These are phyloP conservation scores for Acanthopagrus latus DNA, from an alignment of 2,797 vertebrate genomes.

Conservation along the genomic window DNA sequence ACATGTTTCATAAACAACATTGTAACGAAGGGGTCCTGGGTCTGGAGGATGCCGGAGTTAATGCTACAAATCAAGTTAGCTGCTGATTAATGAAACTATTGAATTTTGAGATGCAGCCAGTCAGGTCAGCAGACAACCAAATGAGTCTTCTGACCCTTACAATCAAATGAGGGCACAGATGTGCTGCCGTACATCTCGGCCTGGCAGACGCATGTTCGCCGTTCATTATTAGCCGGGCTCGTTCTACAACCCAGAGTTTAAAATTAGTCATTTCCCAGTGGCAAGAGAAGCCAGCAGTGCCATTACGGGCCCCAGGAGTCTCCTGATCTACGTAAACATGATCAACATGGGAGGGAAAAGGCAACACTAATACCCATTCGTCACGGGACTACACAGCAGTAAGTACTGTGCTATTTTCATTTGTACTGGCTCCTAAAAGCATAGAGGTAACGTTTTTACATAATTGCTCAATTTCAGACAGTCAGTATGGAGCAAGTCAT, in stretches of 20 bases:
- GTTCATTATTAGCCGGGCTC: conserved; percentile 59
- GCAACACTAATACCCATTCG: conserved; percentile 33
- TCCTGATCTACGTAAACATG: conserved; percentile 60
- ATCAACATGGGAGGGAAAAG: conserved; percentile 33
- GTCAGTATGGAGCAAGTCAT: neutral
- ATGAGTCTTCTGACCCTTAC: conserved; percentile 34
- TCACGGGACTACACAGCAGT: conserved; percentile 17
- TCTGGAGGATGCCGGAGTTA: conserved; percentile 9
- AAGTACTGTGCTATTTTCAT: conserved; percentile 15
- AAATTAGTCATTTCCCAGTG: conserved; percentile 64
- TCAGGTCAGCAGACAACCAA: conserved; percentile 60
- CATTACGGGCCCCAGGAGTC: conserved; percentile 62
- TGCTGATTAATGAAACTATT: conserved; percentile 4
- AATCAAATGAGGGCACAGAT: conserved; percentile 57
- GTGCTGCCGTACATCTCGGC: conserved; percentile 23
- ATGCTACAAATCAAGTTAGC: conserved; percentile 36
- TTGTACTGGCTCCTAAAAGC: conserved; percentile 3
- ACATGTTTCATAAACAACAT: conserved; percentile 17
- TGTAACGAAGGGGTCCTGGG: neutral
- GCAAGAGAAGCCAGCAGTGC: conserved; percentile 54
- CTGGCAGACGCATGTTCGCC: conserved; percentile 36
- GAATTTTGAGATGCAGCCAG: conserved; percentile 4
- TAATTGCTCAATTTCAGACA: neutral
- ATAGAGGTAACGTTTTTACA: neutral
- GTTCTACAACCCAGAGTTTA: conserved; percentile 39